These are phyloP conservation scores for Beris morrisii DNA, from an alignment of 2,888 invertebrate genomes.

Conservation along the genomic window DNA sequence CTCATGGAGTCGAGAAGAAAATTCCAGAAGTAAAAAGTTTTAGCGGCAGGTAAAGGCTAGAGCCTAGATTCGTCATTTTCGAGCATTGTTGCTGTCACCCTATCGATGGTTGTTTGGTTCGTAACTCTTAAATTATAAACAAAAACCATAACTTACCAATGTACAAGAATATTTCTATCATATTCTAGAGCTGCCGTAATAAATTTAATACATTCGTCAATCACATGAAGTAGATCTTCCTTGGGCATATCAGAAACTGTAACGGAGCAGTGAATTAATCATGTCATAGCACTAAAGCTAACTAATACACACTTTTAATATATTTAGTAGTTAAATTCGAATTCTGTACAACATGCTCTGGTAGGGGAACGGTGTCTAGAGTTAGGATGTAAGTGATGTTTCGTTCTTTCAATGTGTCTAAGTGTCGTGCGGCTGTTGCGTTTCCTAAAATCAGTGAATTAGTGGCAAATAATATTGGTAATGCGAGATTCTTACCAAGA, in stretches of 20 bases:
- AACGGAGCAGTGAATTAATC: slow-evolving; percentile 41
- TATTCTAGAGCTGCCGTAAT: slow-evolving; percentile 68
- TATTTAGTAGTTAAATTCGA: slow-evolving; percentile 71
- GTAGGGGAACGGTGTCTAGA: slow-evolving; percentile 81
- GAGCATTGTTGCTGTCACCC: background rate
- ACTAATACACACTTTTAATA: slow-evolving; percentile 65
- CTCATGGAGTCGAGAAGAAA: too few species aligned
- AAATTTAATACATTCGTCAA: slow-evolving; percentile 76
- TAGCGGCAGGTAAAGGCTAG: too few species aligned
- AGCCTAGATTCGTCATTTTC: background rate
- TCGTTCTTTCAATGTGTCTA: slow-evolving; percentile 65
- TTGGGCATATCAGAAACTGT: slow-evolving; percentile 81
- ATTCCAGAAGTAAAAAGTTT: too few species aligned
- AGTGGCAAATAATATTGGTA: background rate
- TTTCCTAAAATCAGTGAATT: slow-evolving; percentile 63
- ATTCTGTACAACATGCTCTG: slow-evolving; percentile 69
- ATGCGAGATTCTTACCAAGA: slow-evolving; percentile 45
- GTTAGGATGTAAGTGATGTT: slow-evolving; percentile 79
- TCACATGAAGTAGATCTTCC: slow-evolving; percentile 79
- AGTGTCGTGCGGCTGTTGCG: slow-evolving; percentile 76
- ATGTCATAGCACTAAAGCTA: background rate
- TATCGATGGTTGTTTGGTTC: too few species aligned
- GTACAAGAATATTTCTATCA: slow-evolving; percentile 76
- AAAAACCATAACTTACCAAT: slow-evolving; percentile 66
- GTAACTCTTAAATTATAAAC: background rate